phyloP scores from a whole-genome alignment of 2,797 vertebrate genomes.

The Triplophysa bombifrons region DNA sequence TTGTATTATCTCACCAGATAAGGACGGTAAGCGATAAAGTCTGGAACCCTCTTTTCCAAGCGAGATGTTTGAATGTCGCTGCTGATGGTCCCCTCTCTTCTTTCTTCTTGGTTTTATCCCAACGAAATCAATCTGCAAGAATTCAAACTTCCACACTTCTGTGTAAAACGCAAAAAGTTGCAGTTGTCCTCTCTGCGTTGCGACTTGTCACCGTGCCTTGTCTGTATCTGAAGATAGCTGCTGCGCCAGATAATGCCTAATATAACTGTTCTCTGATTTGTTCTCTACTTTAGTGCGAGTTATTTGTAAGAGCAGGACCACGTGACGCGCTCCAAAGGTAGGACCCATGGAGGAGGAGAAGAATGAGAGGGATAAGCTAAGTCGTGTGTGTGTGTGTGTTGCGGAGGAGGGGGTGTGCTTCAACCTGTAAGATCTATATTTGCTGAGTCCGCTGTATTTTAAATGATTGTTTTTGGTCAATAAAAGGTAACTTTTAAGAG shows the following conservation, averaged over 20 bases:
- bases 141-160: background rate
- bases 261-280: slow-evolving; percentile 69
- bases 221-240: slow-evolving; percentile 62
- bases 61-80: slow-evolving; percentile 48
- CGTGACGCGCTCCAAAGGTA: slow-evolving; percentile 76
- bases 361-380: slow-evolving; percentile 47
- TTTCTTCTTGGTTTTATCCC: slow-evolving; percentile 16
- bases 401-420: slow-evolving; percentile 21
- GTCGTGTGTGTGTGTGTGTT: slow-evolving; percentile 12
- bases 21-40: slow-evolving; percentile 73
- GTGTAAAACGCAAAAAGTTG: background rate
- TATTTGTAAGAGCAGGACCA: slow-evolving; percentile 74
- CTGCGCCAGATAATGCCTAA: slow-evolving; percentile 73
- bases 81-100: slow-evolving; percentile 27
- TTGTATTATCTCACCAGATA: slow-evolving; percentile 82
- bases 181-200: slow-evolving; percentile 29
- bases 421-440: slow-evolving; percentile 53
- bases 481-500: slow-evolving; percentile 22
- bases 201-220: slow-evolving; percentile 24
- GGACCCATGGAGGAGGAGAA: slow-evolving; percentile 60
- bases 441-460: slow-evolving; percentile 49
- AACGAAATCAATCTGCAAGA: background rate
- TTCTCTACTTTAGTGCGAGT: slow-evolving; percentile 65
- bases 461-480: slow-evolving; percentile 21
- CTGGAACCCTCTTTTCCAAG: slow-evolving; percentile 59